These are phyloP conservation scores for Austrolebias charrua DNA, from an alignment of 2,797 vertebrate species.

Conservation along the genomic window DNA sequence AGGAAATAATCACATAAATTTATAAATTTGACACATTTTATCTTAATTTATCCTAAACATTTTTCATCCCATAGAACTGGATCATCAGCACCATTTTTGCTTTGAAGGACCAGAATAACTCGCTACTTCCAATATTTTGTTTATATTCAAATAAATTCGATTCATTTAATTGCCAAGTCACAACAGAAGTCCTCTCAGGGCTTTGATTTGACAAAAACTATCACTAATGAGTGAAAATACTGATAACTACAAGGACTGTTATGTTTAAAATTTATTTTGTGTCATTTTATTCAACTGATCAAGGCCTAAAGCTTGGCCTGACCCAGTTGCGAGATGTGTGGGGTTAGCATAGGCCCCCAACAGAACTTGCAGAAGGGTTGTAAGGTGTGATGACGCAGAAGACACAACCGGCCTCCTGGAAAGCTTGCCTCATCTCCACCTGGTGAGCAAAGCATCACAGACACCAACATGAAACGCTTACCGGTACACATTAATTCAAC, in stretches of 20 bases:
- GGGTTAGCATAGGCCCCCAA: conserved; percentile 28
- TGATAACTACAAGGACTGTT: too few relatives aligned
- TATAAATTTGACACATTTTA: background rate
- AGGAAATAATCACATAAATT: background rate
- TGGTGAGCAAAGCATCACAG: conserved; percentile 56
- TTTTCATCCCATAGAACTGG: background rate
- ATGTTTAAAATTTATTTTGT: too few relatives aligned
- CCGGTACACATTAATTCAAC: too few relatives aligned
- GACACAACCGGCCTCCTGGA: conserved; percentile 84
- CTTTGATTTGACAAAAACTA: too few relatives aligned
- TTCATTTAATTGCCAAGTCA: too few relatives aligned
- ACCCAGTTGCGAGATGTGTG: conserved; percentile 4
- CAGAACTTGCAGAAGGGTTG: conserved; percentile 57
- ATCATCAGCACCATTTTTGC: background rate
- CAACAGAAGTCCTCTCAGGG: too few relatives aligned
- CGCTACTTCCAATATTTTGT: background rate
- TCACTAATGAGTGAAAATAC: too few relatives aligned
- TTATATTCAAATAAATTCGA: too few relatives aligned
- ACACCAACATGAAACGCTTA: too few relatives aligned
- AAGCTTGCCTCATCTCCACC: conserved; percentile 83
- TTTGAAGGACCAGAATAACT: too few relatives aligned
- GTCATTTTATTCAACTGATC: background rate
- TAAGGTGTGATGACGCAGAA: conserved; percentile 80
- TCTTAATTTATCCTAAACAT: background rate
- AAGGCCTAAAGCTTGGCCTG: conserved; percentile 7